phyloP scores from a whole-genome alignment of 2,888 invertebrate species.

The Melanophora roralis region DNA sequence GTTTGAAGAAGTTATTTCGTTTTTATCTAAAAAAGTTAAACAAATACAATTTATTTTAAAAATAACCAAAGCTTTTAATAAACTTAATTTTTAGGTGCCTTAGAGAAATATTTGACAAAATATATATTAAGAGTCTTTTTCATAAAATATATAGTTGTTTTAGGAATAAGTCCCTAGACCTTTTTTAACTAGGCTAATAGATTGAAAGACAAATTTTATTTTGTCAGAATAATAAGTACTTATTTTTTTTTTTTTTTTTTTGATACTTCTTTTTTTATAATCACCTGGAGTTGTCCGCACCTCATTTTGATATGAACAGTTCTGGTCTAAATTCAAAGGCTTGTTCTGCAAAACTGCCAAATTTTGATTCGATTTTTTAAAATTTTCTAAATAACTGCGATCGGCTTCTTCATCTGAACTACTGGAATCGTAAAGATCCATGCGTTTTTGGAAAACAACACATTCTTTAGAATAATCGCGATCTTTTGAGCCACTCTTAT shows the following conservation, averaged over 20 bases:
- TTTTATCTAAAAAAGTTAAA: background rate
- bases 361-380: background rate
- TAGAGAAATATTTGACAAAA: too few relatives aligned
- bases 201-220: too few relatives aligned
- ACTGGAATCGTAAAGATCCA: background rate
- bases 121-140: too few relatives aligned
- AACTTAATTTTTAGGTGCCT: too few relatives aligned
- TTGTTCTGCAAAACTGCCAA: background rate
- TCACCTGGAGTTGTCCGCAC: constrained; percentile 16
- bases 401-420: constrained; percentile 10
- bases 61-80: too few relatives aligned
- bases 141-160: too few relatives aligned
- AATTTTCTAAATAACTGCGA: background rate
- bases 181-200: too few relatives aligned
- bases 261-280: background rate
- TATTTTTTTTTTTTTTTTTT: too few relatives aligned
- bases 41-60: background rate
- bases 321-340: background rate
- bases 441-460: constrained; percentile 26
- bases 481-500: background rate
- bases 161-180: too few relatives aligned
- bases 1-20: background rate
- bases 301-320: background rate
- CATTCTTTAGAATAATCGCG: constrained; percentile 2
- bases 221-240: too few relatives aligned